These are phyloP conservation scores for Athrips mouffetella DNA, from an alignment of 2,888 invertebrate genomes.

Conservation along the genomic window DNA sequence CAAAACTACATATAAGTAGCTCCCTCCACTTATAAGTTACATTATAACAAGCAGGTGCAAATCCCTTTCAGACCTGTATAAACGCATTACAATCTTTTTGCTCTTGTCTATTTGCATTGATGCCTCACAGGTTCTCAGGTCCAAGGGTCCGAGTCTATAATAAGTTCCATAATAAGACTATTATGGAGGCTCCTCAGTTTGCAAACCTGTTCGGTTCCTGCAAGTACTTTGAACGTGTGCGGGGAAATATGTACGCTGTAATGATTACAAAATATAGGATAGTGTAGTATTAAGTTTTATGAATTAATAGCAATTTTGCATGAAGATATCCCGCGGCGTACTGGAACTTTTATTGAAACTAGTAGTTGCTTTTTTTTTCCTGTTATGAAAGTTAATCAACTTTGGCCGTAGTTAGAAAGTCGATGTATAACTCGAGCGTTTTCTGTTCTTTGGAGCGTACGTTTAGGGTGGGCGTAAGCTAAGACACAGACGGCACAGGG, in stretches of 20 bases:
- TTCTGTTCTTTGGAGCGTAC: too few species aligned
- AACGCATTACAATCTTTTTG: conserved; percentile 23
- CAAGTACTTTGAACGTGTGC: conserved; percentile 8
- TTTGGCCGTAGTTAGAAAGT: too few species aligned
- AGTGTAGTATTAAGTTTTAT: background rate
- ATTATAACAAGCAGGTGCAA: conserved; percentile 24
- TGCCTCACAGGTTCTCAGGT: conserved; percentile 22
- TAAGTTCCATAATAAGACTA: conserved; percentile 25
- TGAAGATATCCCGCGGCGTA: too few species aligned
- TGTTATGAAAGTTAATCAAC: too few species aligned
- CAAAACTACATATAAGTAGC: too few species aligned
- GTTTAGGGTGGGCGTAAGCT: too few species aligned
- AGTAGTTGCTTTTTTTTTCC: too few species aligned
- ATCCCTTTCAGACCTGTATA: conserved; percentile 20
- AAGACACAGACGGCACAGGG: too few species aligned
- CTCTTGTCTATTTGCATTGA: conserved; percentile 14
- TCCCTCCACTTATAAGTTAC: too few species aligned
- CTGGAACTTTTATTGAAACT: too few species aligned
- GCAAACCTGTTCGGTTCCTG: conserved; percentile 32
- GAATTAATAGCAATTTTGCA: background rate
- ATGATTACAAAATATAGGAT: conserved; percentile 16
- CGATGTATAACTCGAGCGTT: too few species aligned
- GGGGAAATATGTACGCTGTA: conserved; percentile 11
- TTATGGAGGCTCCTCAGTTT: conserved; percentile 26
- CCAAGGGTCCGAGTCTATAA: conserved; percentile 22